Evolutionary conservation across 2,888 invertebrate species (phyloP).

Genomic region (Drosophila hamatofila): DNA sequence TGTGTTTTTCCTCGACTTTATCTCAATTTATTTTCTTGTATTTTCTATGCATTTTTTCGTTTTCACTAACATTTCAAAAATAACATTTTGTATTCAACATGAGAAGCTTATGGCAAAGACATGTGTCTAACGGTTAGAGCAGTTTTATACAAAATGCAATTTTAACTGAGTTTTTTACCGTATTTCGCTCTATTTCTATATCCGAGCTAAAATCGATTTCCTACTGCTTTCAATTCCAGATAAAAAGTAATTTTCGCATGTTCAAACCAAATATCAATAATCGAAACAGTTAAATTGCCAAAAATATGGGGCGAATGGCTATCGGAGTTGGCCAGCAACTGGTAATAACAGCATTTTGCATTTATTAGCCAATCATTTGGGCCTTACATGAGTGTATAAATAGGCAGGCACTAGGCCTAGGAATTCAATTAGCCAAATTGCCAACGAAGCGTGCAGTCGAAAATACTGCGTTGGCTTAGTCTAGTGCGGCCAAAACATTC

Average conservation of each 20-base stretch:
- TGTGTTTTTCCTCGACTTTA: background rate
- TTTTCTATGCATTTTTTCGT: background rate
- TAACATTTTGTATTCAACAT: too few relatives aligned
- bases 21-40: background rate
- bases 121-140: too few relatives aligned
- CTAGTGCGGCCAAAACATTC: slow-evolving; percentile 4
- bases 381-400: slow-evolving; percentile 21
- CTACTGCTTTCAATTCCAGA: background rate
- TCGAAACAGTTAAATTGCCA: background rate
- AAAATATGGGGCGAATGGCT: background rate
- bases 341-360: slow-evolving; percentile 16
- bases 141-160: too few relatives aligned
- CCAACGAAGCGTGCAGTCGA: slow-evolving; percentile 14
- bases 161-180: too few relatives aligned
- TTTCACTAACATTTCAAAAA: background rate
- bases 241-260: slow-evolving; percentile 1
- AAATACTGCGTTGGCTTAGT: slow-evolving; percentile 9
- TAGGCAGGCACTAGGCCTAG: slow-evolving; percentile 20
- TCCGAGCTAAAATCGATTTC: background rate
- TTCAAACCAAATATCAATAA: background rate
- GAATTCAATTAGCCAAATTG: slow-evolving; percentile 76
- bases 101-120: too few relatives aligned
- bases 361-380: slow-evolving; percentile 20
- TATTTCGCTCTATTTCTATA: too few relatives aligned
- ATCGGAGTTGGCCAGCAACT: slow-evolving; percentile 6